A percentile compares a stretch with the other conserved stretches of the same genome.
Evolutionary conservation across 1,140 invertebrate species (phyloP).

Genomic region (Drosophila pandora): DNA sequence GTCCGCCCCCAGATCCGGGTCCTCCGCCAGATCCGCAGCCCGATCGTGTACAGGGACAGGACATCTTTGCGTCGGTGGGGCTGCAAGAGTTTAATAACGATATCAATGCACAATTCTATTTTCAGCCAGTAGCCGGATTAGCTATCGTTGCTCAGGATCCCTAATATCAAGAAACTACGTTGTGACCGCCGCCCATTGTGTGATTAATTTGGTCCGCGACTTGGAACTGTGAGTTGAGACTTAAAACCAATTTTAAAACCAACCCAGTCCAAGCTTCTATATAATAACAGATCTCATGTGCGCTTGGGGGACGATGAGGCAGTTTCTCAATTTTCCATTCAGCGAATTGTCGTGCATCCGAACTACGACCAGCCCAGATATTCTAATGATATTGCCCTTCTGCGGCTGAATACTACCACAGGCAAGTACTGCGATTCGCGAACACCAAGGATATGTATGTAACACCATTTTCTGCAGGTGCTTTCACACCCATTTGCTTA

Average conservation of each 20-base stretch:
- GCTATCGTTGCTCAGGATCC: conserved; percentile 87
- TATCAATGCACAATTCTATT: conserved; percentile 20
- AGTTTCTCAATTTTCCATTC: conserved; percentile 85
- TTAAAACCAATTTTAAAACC: not conserved
- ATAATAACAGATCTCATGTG: conserved; percentile 84
- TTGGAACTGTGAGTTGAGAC: conserved; percentile 85
- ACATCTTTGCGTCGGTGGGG: conserved; percentile 8
- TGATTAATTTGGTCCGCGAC: conserved; percentile 84
- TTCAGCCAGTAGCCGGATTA: conserved; percentile 84
- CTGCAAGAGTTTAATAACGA: conserved; percentile 4
- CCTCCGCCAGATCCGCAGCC: not conserved
- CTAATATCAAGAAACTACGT: conserved; percentile 87
- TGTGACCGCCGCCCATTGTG: conserved; percentile 89
- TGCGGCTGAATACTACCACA: conserved; percentile 83
- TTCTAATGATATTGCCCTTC: conserved; percentile 88
- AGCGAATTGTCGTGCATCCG: conserved; percentile 84
- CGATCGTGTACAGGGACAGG: conserved; percentile 27
- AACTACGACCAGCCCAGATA: conserved; percentile 86
- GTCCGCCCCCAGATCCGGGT: no score
- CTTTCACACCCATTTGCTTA: conserved; percentile 85
- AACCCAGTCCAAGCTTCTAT: not conserved
- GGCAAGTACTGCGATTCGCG: conserved; percentile 8
- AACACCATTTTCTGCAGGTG: conserved; percentile 11
- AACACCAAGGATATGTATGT: not conserved
- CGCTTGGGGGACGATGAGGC: conserved; percentile 86